phyloP scores from a whole-genome alignment of 2,113 vertebrate genomes.

The Albula glossodonta region DNA sequence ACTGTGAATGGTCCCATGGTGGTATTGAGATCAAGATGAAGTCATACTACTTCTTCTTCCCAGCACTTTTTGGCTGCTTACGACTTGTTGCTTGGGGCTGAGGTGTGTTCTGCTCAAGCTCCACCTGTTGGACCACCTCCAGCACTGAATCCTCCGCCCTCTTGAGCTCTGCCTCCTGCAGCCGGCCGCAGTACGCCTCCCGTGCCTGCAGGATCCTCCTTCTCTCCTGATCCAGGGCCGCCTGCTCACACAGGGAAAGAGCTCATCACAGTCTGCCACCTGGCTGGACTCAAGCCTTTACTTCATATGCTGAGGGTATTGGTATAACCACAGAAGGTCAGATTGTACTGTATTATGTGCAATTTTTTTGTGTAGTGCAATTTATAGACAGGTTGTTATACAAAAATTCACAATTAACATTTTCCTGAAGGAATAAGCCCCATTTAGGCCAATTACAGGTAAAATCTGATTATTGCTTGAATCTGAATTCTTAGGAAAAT shows the following conservation, averaged over 20 bases:
- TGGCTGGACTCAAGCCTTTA: background rate
- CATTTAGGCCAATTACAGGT: too few relatives aligned
- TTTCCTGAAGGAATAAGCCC: too few relatives aligned
- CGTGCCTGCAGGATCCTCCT: conserved; percentile 59
- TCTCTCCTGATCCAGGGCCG: conserved; percentile 64
- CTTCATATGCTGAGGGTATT: too few relatives aligned
- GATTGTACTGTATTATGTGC: too few relatives aligned
- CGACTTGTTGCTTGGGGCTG: conserved; percentile 33
- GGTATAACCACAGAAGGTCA: too few relatives aligned
- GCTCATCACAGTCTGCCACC: conserved; percentile 34
- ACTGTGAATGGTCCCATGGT: too few relatives aligned
- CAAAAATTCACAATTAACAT: too few relatives aligned
- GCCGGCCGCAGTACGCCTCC: conserved; percentile 64
- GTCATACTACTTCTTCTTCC: conserved; percentile 68
- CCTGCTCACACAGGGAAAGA: conserved; percentile 49
- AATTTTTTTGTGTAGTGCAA: too few relatives aligned
- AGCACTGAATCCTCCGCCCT: conserved; percentile 58
- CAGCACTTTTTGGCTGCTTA: conserved; percentile 59
- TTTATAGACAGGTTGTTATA: too few relatives aligned
- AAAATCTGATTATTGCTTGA: too few relatives aligned
- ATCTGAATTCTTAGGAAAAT: too few relatives aligned
- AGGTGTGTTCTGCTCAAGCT: conserved; percentile 58
- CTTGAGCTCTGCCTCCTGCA: conserved; percentile 61
- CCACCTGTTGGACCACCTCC: conserved; percentile 52
- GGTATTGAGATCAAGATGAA: background rate